Conservation (phyloP, 2,888 invertebrate species). For the Acanthopleura granulata region DNA sequence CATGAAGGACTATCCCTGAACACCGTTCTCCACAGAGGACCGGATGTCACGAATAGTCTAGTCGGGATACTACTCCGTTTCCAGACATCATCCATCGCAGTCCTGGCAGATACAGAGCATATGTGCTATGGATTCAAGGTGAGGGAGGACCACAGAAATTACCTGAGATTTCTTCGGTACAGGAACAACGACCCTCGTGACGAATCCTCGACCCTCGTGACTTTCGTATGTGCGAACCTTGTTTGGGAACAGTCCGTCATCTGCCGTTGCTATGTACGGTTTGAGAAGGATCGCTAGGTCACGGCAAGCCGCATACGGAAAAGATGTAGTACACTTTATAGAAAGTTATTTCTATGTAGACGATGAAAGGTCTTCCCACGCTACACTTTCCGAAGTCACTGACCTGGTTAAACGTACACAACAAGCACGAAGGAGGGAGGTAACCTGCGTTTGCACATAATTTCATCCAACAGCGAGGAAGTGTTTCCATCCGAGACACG, state of each 20-base stretch:
- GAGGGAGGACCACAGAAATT: neutral
- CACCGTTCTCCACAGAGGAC: neutral
- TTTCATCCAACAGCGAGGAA: neutral
- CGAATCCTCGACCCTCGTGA: neutral
- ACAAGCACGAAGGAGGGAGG: neutral
- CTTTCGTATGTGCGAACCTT: too few relatives aligned
- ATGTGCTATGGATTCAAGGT: neutral
- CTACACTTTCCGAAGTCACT: too few relatives aligned
- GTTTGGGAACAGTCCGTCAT: too few relatives aligned
- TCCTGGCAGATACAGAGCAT: neutral
- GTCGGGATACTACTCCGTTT: neutral
- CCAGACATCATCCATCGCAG: neutral
- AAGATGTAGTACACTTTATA: too few relatives aligned
- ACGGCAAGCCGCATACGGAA: too few relatives aligned
- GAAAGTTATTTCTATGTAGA: too few relatives aligned
- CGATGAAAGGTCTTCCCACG: too few relatives aligned
- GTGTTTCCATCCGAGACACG: neutral
- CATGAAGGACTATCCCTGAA: conserved; percentile 1
- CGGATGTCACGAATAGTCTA: neutral
- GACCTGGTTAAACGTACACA: neutral
- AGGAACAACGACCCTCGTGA: neutral
- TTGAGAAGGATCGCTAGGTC: too few relatives aligned
- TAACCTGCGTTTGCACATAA: neutral
- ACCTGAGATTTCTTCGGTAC: neutral
- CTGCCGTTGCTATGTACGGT: too few relatives aligned